Conservation (phyloP, 2,113 vertebrate genomes). For the Ptilonorhynchus violaceus region DNA sequence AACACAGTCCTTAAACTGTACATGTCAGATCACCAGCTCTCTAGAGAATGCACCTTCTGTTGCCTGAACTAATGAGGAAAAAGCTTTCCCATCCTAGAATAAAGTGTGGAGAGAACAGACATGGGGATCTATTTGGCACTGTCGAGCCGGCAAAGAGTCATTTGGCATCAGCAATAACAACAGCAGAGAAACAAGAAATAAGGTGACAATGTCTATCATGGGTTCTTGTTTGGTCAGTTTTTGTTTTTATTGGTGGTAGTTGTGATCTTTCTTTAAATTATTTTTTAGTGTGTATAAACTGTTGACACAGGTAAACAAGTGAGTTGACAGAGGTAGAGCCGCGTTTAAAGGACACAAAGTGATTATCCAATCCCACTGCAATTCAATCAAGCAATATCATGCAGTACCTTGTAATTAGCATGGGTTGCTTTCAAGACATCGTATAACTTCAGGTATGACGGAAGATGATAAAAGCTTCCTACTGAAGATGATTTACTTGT, state of each 20-base stretch:
- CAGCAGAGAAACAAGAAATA: not conserved
- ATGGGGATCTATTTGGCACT: fast-evolving
- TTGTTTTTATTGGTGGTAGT: not conserved
- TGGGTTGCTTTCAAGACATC: slow-evolving; percentile 97
- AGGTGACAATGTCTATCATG: not conserved
- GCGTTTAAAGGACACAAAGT: not conserved
- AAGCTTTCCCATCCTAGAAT: not conserved
- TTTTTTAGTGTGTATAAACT: not conserved
- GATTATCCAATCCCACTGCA: not conserved
- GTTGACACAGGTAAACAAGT: not conserved
- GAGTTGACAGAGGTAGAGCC: not conserved
- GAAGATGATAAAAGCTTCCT: slow-evolving; percentile 94
- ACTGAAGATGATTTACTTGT: slow-evolving; percentile 88
- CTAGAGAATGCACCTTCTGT: not conserved
- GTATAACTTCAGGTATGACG: slow-evolving; percentile 92
- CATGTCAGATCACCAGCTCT: not conserved
- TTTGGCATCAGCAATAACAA: not conserved
- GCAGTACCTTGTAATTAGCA: slow-evolving; percentile 91
- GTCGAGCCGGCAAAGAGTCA: not conserved
- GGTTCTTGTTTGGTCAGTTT: not conserved
- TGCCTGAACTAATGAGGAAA: not conserved
- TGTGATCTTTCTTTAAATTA: not conserved
- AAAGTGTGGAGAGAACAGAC: not conserved
- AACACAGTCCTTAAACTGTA: not conserved
- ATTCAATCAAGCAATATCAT: not conserved